A percentile compares a stretch with the other conserved stretches of the same genome.
Evolutionary conservation across 2,113 vertebrate genomes (phyloP).

Genomic region (Aldabrachelys gigantea): DNA sequence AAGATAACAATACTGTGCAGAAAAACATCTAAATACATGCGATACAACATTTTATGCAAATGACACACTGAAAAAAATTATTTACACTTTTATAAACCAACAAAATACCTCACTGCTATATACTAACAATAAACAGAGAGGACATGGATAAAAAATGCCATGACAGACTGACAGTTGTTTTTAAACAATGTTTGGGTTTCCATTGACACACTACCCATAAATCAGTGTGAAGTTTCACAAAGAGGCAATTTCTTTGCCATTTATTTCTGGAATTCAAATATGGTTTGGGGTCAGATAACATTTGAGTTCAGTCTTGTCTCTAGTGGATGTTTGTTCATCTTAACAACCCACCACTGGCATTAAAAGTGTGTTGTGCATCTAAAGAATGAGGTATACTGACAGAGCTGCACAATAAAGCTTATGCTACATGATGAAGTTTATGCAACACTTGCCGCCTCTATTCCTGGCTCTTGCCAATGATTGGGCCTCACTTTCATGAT

Average conservation of each 20-base stretch:
- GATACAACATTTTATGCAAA: not conserved
- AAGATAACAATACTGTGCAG: not conserved
- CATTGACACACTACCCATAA: not conserved
- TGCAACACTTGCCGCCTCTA: not conserved
- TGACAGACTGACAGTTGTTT: not conserved
- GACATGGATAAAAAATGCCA: not conserved
- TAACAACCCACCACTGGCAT: not conserved
- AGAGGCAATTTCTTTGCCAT: slow-evolving; percentile 2
- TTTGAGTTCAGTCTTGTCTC: not conserved
- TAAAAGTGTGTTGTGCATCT: slow-evolving; percentile 52
- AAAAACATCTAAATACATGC: not conserved
- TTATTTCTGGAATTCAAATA: not conserved
- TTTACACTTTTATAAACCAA: not conserved
- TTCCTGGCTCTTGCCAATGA: not conserved
- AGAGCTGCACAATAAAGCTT: not conserved
- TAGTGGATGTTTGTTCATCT: not conserved
- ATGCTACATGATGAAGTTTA: not conserved
- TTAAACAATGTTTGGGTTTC: not conserved
- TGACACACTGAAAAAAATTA: not conserved
- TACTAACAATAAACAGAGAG: not conserved
- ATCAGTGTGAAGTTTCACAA: not conserved
- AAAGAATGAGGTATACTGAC: slow-evolving; percentile 52
- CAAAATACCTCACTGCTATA: not conserved
- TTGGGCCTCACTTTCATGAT: not conserved
- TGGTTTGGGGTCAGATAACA: not conserved